These are phyloP conservation scores for Plectropomus leopardus DNA, from an alignment of 2,113 vertebrate species.

Conservation along the genomic window DNA sequence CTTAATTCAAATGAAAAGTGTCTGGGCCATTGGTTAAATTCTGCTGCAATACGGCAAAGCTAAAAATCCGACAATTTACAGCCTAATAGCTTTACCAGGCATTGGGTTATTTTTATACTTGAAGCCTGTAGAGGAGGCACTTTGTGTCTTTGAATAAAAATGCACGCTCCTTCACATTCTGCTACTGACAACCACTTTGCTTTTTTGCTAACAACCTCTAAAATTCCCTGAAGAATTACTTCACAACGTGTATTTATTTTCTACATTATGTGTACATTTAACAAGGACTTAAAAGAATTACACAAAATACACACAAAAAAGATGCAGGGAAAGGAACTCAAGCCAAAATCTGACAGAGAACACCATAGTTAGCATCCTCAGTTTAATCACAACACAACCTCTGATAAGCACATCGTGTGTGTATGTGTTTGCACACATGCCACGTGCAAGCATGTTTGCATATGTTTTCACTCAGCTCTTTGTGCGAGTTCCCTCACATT, in stretches of 20 bases:
- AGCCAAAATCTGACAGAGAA: slow-evolving; percentile 14
- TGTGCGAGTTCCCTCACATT: slow-evolving; percentile 64
- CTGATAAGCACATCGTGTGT: slow-evolving; percentile 45
- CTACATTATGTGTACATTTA: slow-evolving; percentile 9
- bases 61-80: slow-evolving; percentile 63
- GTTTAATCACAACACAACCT: slow-evolving; percentile 44
- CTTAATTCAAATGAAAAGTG: slow-evolving; percentile 53
- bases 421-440: slow-evolving; percentile 15
- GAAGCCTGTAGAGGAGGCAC: slow-evolving; percentile 40
- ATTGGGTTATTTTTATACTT: slow-evolving; percentile 73
- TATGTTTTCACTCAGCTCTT: slow-evolving; percentile 71
- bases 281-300: slow-evolving; percentile 33
- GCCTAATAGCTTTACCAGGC: slow-evolving; percentile 82
- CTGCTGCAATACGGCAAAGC: slow-evolving; percentile 67
- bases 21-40: slow-evolving; percentile 62
- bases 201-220: background rate
- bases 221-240: slow-evolving; percentile 28
- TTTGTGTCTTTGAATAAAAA: slow-evolving; percentile 32
- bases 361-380: slow-evolving; percentile 13
- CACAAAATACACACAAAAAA: slow-evolving; percentile 12
- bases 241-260: slow-evolving; percentile 26
- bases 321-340: slow-evolving; percentile 6
- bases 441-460: slow-evolving; percentile 45
- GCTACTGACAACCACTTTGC: slow-evolving; percentile 19
- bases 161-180: slow-evolving; percentile 13